A percentile compares a stretch with the other conserved stretches of the same genome.
phyloP scores from a whole-genome alignment of 2,797 vertebrate species.

The Cirrhinus molitorella region DNA sequence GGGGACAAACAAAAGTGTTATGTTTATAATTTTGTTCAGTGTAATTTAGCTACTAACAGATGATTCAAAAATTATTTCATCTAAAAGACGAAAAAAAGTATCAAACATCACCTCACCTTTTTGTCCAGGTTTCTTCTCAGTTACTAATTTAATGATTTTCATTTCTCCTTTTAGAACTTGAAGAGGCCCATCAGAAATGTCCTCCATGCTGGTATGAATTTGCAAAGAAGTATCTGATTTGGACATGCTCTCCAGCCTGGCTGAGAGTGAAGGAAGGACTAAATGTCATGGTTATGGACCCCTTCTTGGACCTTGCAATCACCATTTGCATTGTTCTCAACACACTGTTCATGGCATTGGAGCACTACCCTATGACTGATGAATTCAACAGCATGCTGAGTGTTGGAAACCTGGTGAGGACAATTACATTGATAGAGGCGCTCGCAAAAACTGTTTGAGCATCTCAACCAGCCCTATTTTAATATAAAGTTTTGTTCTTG shows the following conservation, averaged over 20 bases:
- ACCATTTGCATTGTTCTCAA: constrained; percentile 98
- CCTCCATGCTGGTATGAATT: constrained; percentile 93
- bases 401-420: constrained; percentile 94
- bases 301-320: constrained; percentile 94
- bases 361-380: constrained; percentile 96
- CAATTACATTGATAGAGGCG: neutral
- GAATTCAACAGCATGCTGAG: constrained; percentile 96
- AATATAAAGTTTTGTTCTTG: neutral
- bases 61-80: neutral
- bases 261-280: constrained; percentile 88
- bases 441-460: too few species aligned
- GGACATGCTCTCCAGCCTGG: constrained; percentile 93
- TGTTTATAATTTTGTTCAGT: too few species aligned
- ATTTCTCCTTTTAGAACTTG: constrained; percentile 82
- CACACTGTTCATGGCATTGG: constrained; percentile 98
- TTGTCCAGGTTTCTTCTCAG: neutral
- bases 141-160: neutral
- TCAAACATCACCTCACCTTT: neutral
- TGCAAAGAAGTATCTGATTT: constrained; percentile 91
- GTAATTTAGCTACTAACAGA: neutral
- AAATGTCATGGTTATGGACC: constrained; percentile 95
- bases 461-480: neutral
- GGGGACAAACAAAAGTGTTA: too few species aligned
- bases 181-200: constrained; percentile 93
- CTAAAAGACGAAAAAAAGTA: neutral